A percentile compares a stretch with the other conserved stretches of the same genome.
Evolutionary conservation across 2,888 invertebrate genomes (phyloP).

Genomic region (Drosophila greeni): DNA sequence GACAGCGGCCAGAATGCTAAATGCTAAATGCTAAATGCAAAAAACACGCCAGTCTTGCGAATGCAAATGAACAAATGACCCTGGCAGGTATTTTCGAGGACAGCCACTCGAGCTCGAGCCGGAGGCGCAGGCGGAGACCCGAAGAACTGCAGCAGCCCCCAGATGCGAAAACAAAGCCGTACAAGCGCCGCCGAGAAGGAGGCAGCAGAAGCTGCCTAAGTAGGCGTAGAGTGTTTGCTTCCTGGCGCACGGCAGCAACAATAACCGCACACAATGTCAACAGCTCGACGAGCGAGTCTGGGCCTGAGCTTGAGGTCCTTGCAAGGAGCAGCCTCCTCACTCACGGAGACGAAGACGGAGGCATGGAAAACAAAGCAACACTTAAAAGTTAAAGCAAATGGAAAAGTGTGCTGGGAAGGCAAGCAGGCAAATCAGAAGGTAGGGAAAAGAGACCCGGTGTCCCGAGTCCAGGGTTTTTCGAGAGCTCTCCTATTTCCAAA

Average conservation of each 20-base stretch:
- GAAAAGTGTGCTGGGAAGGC: slow-evolving; percentile 25
- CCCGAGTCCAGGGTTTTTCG: slow-evolving; percentile 11
- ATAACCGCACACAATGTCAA: slow-evolving; percentile 60
- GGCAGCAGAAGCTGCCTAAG: slow-evolving; percentile 44
- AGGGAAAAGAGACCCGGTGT: slow-evolving; percentile 1
- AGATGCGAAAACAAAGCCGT: slow-evolving; percentile 6
- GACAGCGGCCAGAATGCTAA: slow-evolving; percentile 24
- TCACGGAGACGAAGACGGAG: not conserved
- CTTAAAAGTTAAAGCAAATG: slow-evolving; percentile 66
- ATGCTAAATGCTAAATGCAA: slow-evolving; percentile 25
- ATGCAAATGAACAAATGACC: slow-evolving; percentile 73
- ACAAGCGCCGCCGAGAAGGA: not conserved
- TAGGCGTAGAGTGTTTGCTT: slow-evolving; percentile 64
- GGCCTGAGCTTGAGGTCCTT: slow-evolving; percentile 39
- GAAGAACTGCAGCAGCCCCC: slow-evolving; percentile 39
- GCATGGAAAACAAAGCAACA: slow-evolving; percentile 66
- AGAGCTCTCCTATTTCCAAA: slow-evolving; percentile 18
- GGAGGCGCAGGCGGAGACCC: slow-evolving; percentile 28
- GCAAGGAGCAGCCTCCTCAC: slow-evolving; percentile 49
- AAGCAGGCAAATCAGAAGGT: slow-evolving; percentile 26
- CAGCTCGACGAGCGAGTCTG: slow-evolving; percentile 47
- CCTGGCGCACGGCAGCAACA: slow-evolving; percentile 58
- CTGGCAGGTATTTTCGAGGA: slow-evolving; percentile 62
- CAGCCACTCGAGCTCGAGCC: slow-evolving; percentile 59
- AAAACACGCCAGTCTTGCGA: slow-evolving; percentile 45